Evolutionary conservation across 2,888 invertebrate species (phyloP).

Genomic region (Amiota minor): DNA sequence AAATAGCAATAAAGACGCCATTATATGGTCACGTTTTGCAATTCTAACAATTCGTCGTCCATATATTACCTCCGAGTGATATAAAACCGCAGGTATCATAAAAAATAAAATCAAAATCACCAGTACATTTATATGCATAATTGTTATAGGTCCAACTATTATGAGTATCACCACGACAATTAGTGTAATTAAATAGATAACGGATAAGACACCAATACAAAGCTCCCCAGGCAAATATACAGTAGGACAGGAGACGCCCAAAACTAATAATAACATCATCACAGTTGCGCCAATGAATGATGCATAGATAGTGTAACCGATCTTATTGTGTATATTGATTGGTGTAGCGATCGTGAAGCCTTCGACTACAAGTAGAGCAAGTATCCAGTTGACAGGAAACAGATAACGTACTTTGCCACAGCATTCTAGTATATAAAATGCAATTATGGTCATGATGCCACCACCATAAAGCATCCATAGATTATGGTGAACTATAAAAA

Average conservation of each 20-base stretch:
- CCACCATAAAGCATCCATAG: not conserved
- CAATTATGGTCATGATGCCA: too few species aligned
- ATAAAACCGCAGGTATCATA: too few species aligned
- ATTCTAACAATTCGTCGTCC: too few species aligned
- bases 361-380: not conserved
- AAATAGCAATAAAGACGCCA: too few species aligned
- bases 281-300: not conserved
- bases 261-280: constrained; percentile 14
- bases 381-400: not conserved
- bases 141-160: constrained; percentile 22
- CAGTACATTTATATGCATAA: too few species aligned
- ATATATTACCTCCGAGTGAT: too few species aligned
- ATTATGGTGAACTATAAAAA: too few species aligned
- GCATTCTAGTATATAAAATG: not conserved
- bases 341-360: not conserved
- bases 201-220: constrained; percentile 13
- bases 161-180: constrained; percentile 30
- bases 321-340: too few species aligned
- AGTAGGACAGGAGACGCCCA: constrained; percentile 40
- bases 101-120: too few species aligned
- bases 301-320: not conserved
- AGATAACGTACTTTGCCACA: not conserved
- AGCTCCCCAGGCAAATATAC: constrained; percentile 41
- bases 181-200: constrained; percentile 23
- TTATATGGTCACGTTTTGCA: too few species aligned